Base-by-base conservation (phyloP, 2,113 vertebrate genomes). In the Dermatemys mawii region DNA sequence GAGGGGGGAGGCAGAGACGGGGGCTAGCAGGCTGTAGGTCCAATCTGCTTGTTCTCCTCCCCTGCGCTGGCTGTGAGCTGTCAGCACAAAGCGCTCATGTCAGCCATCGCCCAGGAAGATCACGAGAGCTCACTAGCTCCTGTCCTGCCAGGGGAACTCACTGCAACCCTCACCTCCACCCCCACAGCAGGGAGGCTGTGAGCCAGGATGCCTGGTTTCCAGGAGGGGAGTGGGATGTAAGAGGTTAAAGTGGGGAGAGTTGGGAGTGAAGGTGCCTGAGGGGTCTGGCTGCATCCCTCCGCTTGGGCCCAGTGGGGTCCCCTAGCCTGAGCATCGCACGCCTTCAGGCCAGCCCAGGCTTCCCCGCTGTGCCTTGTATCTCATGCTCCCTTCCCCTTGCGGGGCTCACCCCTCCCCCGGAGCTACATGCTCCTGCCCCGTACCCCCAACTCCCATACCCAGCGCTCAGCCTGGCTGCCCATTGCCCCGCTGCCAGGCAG, bases 41-140 rank as follows among this genome's bases (percentile, higher is more conserved):
- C 97, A 54, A 84, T 99, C 98, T 50, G 95, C 97, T 78, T 98
- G 97, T 44, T 98, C 53, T 99, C 98, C 84, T 99, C 98, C 48
- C 96, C 98, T 90, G 98, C 96, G 88, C 99, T 99, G 84, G 99
- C 99, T 46, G 99, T 97, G 60, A 97, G 96, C 99, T 99, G 88
- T 80, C 67, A 98, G 90, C 88, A 96, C 86, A 97, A 90, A 83
- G 32, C 67, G 16, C 78, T 88, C 88, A 51, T 11, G 38, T 97
- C 51, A 97, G 91, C 48, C 1, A 1, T 11, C 16, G 85, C 35
- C 87, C 16, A 55, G 17, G 50, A 83, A 27, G 48, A 67, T 17
- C 54, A 88, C 21, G 4, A 95, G 89, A 2, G 60, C 19, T 3
- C 46, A 49, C 86, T 54, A 90, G 86, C 57, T 27, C 90, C 1